Evolutionary conservation across 2,113 vertebrate genomes (phyloP), one percentile per base, ranked within the genome.

Genomic region (Pardalotus punctatus): DNA sequence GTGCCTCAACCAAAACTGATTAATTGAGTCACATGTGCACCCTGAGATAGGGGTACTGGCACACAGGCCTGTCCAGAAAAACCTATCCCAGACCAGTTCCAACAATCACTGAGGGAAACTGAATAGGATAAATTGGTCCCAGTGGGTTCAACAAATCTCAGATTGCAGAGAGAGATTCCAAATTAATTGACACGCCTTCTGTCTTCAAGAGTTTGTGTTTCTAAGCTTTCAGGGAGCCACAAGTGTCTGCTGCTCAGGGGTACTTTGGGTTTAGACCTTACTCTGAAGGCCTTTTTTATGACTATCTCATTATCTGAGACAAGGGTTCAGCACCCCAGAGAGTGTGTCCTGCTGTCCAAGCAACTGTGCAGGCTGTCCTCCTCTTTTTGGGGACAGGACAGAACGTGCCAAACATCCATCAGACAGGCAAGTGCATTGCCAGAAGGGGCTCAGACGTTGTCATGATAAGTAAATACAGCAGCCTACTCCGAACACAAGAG

Each of bases 401-500:
- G 54, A 72, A 94, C 2, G 15, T 36, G 27, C 53, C 50, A 47
- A 47, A 57, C 2, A 1, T 83, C 84, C 79, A 70, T 88, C 96
- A 94, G 92, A 29, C 29, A 83, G 64, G 54, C 0, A 3, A 80
- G 61, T 28, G 76, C 60, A 20, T 70, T 77, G 66, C 91, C 2
- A 11, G 92, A 94, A 82, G 57, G 92, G 53, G n/a, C 92, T 91
- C 78, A 72, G 92, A 57, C 74, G 2, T 69, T 76, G 80, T 62
- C 22, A 0, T 54, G 86, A 66, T 43, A 83, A 88, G 40, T 57
- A 86, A 88, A 83, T 12, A 66, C 3, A 7, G 31, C 79, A 86
- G 38, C 81, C 70, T 85, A 6, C 73, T 35, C 70, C 48, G 83
- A 76, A 72, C 90, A 94, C 90, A 96, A 96, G 43, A 51, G 78